Conservation (phyloP, 2,113 vertebrate species). For the Galbula dea region DNA sequence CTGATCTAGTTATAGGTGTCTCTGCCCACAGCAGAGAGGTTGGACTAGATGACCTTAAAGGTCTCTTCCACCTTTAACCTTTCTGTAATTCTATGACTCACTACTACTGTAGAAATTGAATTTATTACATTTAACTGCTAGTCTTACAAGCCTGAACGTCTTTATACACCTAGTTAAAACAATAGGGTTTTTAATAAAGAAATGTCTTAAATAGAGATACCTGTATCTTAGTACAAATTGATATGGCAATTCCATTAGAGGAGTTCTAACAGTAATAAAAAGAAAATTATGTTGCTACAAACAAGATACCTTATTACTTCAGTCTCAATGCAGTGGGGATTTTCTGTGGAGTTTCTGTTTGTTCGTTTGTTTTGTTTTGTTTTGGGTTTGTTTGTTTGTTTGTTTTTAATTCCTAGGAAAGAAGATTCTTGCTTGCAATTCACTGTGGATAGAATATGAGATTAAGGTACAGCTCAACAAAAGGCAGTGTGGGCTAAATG, state of each 20-base stretch:
- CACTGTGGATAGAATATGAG: neutral
- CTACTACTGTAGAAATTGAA: neutral
- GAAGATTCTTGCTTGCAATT: neutral
- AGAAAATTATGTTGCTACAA: neutral
- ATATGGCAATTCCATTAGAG: neutral
- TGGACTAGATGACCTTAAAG: no score
- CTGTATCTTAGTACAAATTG: neutral
- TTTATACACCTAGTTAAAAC: neutral
- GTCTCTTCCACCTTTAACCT: no score
- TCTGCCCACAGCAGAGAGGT: no score
- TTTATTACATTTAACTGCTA: neutral
- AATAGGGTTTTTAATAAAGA: neutral
- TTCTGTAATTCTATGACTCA: neutral
- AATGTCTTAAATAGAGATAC: neutral
- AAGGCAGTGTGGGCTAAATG: neutral
- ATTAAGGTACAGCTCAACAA: neutral
- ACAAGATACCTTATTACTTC: neutral
- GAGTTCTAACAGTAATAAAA: neutral
- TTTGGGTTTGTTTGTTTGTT: no score
- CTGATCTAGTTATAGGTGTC: no score
- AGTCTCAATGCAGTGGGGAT: neutral
- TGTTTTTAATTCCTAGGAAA: neutral
- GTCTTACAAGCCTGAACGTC: neutral
- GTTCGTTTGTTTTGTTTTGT: no score
- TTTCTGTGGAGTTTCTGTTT: no score